Evolutionary conservation across 1,140 invertebrate genomes (phyloP).

Genomic region (Eumaeus atala): DNA sequence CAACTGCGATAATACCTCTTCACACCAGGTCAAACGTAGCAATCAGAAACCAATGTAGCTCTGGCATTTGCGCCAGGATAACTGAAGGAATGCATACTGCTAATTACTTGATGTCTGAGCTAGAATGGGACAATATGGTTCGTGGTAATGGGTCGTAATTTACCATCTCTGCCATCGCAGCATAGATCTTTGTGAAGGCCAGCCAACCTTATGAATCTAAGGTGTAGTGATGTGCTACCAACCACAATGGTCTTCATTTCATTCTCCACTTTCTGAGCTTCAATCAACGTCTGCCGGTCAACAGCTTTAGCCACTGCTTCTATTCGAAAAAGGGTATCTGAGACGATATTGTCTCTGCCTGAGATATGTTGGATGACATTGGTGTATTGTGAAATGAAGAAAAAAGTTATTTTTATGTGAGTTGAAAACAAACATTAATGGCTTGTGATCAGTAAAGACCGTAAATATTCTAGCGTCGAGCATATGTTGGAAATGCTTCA

Average conservation of each 20-base stretch:
- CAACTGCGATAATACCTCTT: constrained; percentile 13
- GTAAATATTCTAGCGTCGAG: too few species aligned
- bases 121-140: constrained; percentile 7
- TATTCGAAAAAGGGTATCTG: background rate
- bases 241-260: constrained; percentile 13
- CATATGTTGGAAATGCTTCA: too few species aligned
- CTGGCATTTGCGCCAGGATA: constrained; percentile 17
- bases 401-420: too few species aligned
- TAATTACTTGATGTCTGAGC: constrained; percentile 12
- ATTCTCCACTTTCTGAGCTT: background rate
- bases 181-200: background rate
- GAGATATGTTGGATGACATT: too few species aligned
- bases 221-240: constrained; percentile 5
- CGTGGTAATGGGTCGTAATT: constrained; percentile 14
- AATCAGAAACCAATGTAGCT: constrained; percentile 10
- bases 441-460: too few species aligned
- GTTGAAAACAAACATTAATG: too few species aligned
- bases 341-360: background rate
- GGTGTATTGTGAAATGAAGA: too few species aligned
- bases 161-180: constrained; percentile 12
- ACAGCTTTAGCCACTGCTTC: background rate
- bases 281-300: background rate
- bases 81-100: constrained; percentile 18
- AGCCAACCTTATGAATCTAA: constrained; percentile 11
- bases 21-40: constrained; percentile 18